Evolutionary conservation across 2,797 vertebrate genomes (phyloP).

Genomic region (Helarctos malayanus): DNA sequence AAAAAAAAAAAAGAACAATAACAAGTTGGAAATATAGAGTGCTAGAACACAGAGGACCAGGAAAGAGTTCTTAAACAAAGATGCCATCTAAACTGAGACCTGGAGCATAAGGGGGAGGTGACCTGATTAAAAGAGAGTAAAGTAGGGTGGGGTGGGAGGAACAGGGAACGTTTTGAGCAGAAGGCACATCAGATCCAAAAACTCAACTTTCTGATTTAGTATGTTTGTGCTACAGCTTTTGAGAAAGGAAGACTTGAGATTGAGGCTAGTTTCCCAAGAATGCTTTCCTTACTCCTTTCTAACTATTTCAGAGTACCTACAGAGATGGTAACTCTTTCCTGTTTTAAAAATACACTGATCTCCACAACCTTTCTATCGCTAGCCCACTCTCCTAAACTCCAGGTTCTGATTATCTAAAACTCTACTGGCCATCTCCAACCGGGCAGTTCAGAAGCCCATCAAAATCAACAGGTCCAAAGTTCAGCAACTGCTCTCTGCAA

Average conservation of each 20-base stretch:
- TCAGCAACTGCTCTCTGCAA: neutral
- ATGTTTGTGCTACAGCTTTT: neutral
- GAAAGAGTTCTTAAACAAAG: neutral
- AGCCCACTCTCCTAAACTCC: neutral
- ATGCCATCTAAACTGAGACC: neutral
- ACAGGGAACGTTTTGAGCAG: neutral
- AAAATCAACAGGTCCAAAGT: neutral
- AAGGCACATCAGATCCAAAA: neutral
- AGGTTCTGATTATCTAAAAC: neutral
- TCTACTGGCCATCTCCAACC: neutral
- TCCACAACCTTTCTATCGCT: neutral
- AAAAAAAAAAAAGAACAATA: neutral
- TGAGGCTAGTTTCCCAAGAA: neutral
- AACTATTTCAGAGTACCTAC: neutral
- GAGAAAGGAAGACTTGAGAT: neutral
- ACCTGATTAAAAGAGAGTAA: neutral
- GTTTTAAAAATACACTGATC: neutral
- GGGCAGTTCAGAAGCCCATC: neutral
- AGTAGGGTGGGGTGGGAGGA: fast-evolving
- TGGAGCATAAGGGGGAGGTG: neutral
- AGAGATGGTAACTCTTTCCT: neutral
- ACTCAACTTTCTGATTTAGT: neutral
- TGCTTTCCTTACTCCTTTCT: neutral
- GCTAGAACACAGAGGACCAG: neutral
- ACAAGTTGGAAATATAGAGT: neutral